A percentile compares a stretch with the other conserved stretches of the same genome.
phyloP scores from a whole-genome alignment of 2,113 vertebrate species.

The Daphoenositta chrysoptera region DNA sequence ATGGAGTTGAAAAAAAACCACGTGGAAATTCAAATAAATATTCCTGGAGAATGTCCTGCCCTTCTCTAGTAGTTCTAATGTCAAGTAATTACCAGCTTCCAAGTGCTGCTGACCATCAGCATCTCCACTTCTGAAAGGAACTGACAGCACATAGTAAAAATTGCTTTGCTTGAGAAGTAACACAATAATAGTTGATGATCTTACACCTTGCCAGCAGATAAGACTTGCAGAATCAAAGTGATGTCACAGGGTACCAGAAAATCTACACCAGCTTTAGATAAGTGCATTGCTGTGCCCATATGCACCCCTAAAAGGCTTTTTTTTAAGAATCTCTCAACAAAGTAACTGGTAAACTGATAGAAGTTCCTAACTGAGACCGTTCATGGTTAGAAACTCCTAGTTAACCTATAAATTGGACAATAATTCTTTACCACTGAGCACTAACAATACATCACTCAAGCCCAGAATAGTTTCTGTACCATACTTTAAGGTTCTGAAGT shows the following conservation, averaged over 20 bases:
- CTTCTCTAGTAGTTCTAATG: background rate
- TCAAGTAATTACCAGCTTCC: background rate
- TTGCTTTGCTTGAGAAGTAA: background rate
- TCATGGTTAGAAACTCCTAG: background rate
- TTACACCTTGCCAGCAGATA: background rate
- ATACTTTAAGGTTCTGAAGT: background rate
- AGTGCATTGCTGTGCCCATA: background rate
- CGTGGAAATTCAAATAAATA: background rate
- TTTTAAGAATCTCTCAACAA: background rate
- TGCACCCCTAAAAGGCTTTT: background rate
- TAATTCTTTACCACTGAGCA: background rate
- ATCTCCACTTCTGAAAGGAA: background rate
- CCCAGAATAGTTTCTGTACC: background rate
- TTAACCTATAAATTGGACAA: background rate
- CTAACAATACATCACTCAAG: background rate
- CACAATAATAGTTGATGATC: background rate
- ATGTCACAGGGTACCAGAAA: background rate
- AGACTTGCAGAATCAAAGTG: background rate
- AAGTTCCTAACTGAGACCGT: background rate
- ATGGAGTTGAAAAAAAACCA: background rate
- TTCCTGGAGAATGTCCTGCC: background rate
- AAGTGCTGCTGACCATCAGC: background rate
- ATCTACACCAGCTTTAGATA: background rate
- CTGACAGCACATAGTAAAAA: background rate
- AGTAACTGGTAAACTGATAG: background rate